These are phyloP conservation scores for Drosophila parthenogenetica DNA, from an alignment of 2,888 invertebrate species.

Conservation along the genomic window DNA sequence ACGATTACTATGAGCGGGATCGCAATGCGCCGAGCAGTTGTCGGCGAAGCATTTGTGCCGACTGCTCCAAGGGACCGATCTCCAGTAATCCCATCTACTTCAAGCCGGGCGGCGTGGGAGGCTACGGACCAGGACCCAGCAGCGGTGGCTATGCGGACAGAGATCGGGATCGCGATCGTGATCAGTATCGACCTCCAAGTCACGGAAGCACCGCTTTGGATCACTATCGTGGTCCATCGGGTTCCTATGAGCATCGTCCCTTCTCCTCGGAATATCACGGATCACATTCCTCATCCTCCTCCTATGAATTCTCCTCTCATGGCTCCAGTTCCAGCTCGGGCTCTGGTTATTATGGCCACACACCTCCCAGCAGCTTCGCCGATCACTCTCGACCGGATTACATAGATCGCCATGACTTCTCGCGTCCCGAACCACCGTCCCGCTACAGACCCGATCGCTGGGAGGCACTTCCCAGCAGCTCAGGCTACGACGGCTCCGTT, in stretches of 20 bases:
- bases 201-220: slow-evolving; percentile 77
- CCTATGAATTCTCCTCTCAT: slow-evolving; percentile 83
- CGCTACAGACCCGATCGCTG: slow-evolving; percentile 81
- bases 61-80: slow-evolving; percentile 81
- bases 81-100: slow-evolving; percentile 78
- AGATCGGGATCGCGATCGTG: slow-evolving; percentile 57
- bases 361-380: slow-evolving; percentile 82
- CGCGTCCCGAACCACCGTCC: slow-evolving; percentile 64
- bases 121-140: slow-evolving; percentile 53
- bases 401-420: slow-evolving; percentile 83
- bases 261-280: slow-evolving; percentile 78
- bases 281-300: slow-evolving; percentile 62
- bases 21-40: slow-evolving; percentile 89
- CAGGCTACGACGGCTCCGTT: slow-evolving; percentile 77
- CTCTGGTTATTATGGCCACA: slow-evolving; percentile 79
- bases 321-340: slow-evolving; percentile 66
- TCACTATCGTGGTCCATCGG: slow-evolving; percentile 79
- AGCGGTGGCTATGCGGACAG: slow-evolving; percentile 43
- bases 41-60: slow-evolving; percentile 70
- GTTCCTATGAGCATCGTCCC: slow-evolving; percentile 79
- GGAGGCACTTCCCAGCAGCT: slow-evolving; percentile 83
- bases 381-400: slow-evolving; percentile 73
- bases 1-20: slow-evolving; percentile 92
- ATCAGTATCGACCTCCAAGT: slow-evolving; percentile 67
- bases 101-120: slow-evolving; percentile 74